These are phyloP conservation scores for Drosophila kanekoi DNA, from an alignment of 2,888 invertebrate genomes.

Conservation along the genomic window DNA sequence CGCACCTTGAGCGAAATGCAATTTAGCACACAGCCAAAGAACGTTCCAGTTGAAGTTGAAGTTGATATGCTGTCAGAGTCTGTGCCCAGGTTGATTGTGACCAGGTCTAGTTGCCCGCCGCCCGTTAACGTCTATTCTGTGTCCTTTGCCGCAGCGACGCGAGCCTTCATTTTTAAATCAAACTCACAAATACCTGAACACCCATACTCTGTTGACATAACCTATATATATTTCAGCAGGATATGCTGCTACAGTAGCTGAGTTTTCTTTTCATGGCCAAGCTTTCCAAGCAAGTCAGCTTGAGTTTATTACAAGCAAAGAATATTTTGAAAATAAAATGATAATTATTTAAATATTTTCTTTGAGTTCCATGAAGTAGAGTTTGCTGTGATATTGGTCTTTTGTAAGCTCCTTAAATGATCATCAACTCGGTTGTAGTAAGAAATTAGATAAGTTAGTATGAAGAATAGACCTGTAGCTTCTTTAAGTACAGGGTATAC, in stretches of 20 bases:
- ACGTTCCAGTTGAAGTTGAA: conserved; percentile 18
- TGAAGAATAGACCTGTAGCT: neutral
- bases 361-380: no score
- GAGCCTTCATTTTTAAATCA: conserved; percentile 55
- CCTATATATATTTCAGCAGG: no score
- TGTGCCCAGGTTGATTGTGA: conserved; percentile 8
- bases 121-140: neutral
- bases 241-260: neutral
- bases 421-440: no score
- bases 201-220: neutral
- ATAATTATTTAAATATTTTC: no score
- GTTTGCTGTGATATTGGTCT: no score
- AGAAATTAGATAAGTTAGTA: no score
- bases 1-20: conserved; percentile 71
- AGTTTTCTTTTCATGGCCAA: neutral
- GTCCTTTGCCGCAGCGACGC: conserved; percentile 5
- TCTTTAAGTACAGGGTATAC: conserved; percentile 9
- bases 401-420: no score
- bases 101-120: neutral
- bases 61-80: conserved; percentile 51
- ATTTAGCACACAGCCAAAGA: conserved; percentile 51
- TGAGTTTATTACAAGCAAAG: no score
- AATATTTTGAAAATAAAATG: no score
- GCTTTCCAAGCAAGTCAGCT: no score
- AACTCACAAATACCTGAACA: conserved; percentile 57